Evolutionary conservation across 2,113 vertebrate species (phyloP).

Genomic region (Herpetotheres cachinnans): DNA sequence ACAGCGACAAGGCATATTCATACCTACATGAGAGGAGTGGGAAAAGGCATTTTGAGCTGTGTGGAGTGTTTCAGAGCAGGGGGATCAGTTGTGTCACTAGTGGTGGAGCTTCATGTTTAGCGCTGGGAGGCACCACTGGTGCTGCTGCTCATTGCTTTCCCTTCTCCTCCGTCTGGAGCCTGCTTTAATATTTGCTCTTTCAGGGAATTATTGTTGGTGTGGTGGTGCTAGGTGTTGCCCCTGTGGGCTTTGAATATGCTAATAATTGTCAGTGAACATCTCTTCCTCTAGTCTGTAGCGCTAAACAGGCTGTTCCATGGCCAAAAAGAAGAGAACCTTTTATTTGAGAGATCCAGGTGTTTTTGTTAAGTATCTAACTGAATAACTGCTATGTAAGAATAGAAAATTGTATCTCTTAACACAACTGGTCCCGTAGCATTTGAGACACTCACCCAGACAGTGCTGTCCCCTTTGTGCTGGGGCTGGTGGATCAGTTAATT

Average conservation of each 20-base stretch:
- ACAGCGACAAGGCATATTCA: rapidly evolving
- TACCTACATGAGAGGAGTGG: not conserved
- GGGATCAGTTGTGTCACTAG: not conserved
- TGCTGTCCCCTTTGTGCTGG: not conserved
- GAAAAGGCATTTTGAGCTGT: not conserved
- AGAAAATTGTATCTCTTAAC: not conserved
- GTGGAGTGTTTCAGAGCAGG: not conserved
- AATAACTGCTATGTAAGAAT: not conserved
- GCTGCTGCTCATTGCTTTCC: not conserved
- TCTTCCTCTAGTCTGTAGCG: not conserved
- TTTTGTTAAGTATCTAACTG: not conserved
- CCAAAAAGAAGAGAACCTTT: not conserved
- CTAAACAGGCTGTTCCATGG: too few relatives aligned
- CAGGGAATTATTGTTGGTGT: not conserved
- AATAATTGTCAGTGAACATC: not conserved
- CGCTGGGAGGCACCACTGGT: not conserved
- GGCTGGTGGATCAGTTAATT: not conserved
- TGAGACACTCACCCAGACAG: not conserved
- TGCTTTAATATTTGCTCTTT: not conserved
- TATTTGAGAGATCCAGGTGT: not conserved
- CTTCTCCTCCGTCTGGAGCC: not conserved
- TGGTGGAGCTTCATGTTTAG: rapidly evolving
- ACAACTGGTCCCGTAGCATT: not conserved
- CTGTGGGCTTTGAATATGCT: not conserved
- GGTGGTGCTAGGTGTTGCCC: not conserved